Evolutionary conservation across 2,888 invertebrate species (phyloP), one percentile per base, ranked within the genome.

Genomic region (Erannis defoliaria): DNA sequence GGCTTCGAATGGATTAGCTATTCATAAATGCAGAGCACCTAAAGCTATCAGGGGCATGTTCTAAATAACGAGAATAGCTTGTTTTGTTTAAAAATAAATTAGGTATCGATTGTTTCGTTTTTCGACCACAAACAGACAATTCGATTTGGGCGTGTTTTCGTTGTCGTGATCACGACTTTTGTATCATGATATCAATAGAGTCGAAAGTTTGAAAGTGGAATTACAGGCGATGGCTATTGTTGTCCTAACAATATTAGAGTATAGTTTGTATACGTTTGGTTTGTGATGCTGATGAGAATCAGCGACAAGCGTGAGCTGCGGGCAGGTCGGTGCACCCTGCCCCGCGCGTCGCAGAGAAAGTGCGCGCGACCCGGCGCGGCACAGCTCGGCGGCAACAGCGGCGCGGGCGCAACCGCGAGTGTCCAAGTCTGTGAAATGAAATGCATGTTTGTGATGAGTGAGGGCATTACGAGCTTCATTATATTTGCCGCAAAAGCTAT

Each of bases 141-240:
- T 56, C 33, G 33, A 40, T 61, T 50, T 38, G 54, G 38, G 19
- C 18, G 33, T 6, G 18, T 45, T 29, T 37, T n/a, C 16, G 48
- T 48, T 48, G 53, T 33, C 46, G 51, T 56, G 26, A 38, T 62
- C 62, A 62, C 62, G 62, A 62, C 56, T 62, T 48, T 51, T 37
- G 48, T 9, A 43, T 51, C 55, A 50, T 35, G 55, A 56, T 53
- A 53, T 62, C 51, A 57, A 56, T 62, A 18, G 53, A 55, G 55
- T 55, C 40, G 62, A 62, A 62, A 62, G 56, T 62, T 62, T 57
- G 62, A 62, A 62, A 62, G 62, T 57, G 31, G 53, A 42, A 45
- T 38, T 55, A 37, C 48, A 21, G 61, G 14, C 45, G 16, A 50
- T 38, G 59, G 51, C 51, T 62, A 62, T 62, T 62, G 56, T 62